Conservation (phyloP, 2,888 invertebrate genomes). For the Mesorhabditis spiculigera region DNA sequence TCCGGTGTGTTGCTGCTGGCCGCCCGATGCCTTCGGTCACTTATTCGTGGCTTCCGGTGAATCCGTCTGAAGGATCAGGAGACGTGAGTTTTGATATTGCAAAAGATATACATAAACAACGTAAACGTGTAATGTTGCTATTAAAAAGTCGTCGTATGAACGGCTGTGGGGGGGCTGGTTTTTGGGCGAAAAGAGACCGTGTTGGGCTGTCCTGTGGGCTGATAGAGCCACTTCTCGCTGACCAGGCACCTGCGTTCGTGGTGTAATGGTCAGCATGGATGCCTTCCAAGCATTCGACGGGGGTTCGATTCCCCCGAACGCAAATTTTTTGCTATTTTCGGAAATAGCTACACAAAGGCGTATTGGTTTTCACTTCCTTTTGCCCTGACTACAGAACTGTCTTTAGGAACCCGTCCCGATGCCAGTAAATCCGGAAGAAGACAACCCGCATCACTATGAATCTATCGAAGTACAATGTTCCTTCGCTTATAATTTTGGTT, state of each 20-base stretch:
- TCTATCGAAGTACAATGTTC: constrained; percentile 31
- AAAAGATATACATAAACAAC: constrained; percentile 1
- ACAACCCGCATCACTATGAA: constrained; percentile 44
- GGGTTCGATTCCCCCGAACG: constrained; percentile 31
- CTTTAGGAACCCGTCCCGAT: constrained; percentile 49
- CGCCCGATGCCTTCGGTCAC: constrained; percentile 53
- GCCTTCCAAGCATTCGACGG: constrained; percentile 39
- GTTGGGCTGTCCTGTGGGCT: too few relatives aligned
- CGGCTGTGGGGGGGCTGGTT: too few relatives aligned
- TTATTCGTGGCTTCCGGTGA: constrained; percentile 55
- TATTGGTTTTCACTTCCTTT: neutral
- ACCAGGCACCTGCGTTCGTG: constrained; percentile 15
- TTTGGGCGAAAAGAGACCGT: too few relatives aligned
- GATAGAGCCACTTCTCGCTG: too few relatives aligned
- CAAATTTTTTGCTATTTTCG: neutral
- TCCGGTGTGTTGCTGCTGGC: constrained; percentile 56
- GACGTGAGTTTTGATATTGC: constrained; percentile 23
- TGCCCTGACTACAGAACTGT: neutral
- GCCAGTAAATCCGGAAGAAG: constrained; percentile 33
- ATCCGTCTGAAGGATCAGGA: constrained; percentile 40
- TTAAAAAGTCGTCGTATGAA: too few relatives aligned
- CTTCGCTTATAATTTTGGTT: neutral
- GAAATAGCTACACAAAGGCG: neutral
- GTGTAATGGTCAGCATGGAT: constrained; percentile 33
- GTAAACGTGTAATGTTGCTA: neutral